A percentile compares a stretch with the other conserved stretches of the same genome.
phyloP scores from a whole-genome alignment of 1,140 invertebrate genomes.

The Plodia interpunctella region DNA sequence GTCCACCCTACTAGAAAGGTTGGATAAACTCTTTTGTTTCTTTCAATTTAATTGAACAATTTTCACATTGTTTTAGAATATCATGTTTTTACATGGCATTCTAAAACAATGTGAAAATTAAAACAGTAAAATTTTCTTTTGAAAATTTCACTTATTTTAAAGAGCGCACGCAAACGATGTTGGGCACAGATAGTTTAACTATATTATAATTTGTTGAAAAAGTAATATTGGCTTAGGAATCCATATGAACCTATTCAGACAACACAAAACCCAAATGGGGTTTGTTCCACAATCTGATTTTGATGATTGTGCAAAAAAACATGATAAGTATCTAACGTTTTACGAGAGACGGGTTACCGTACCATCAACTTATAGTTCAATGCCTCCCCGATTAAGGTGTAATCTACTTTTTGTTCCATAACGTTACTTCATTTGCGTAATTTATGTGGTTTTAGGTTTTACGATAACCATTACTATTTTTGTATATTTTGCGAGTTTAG shows the following conservation, averaged over 20 bases:
- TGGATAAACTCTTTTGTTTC: too few relatives aligned
- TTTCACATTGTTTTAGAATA: too few relatives aligned
- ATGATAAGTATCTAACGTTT: slow-evolving; percentile 14
- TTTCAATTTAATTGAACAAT: too few relatives aligned
- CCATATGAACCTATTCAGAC: neutral
- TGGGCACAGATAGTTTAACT: too few relatives aligned
- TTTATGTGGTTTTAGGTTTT: slow-evolving; percentile 1
- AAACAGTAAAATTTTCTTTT: too few relatives aligned
- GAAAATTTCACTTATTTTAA: too few relatives aligned
- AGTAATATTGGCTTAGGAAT: neutral
- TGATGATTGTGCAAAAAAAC: slow-evolving; percentile 27
- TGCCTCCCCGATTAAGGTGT: slow-evolving; percentile 11
- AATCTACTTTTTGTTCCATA: neutral
- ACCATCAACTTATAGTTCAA: slow-evolving; percentile 25
- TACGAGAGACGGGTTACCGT: slow-evolving; percentile 20
- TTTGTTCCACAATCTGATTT: slow-evolving; percentile 35
- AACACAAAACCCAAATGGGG: slow-evolving; percentile 15
- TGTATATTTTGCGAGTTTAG: too few relatives aligned
- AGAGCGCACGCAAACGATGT: too few relatives aligned
- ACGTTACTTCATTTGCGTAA: neutral
- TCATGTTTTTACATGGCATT: too few relatives aligned
- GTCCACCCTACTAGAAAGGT: too few relatives aligned
- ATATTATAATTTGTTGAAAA: too few relatives aligned
- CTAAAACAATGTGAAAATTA: too few relatives aligned
- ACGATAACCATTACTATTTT: neutral